Conservation (phyloP, 1,140 invertebrate species). For the Nebria ingens region DNA sequence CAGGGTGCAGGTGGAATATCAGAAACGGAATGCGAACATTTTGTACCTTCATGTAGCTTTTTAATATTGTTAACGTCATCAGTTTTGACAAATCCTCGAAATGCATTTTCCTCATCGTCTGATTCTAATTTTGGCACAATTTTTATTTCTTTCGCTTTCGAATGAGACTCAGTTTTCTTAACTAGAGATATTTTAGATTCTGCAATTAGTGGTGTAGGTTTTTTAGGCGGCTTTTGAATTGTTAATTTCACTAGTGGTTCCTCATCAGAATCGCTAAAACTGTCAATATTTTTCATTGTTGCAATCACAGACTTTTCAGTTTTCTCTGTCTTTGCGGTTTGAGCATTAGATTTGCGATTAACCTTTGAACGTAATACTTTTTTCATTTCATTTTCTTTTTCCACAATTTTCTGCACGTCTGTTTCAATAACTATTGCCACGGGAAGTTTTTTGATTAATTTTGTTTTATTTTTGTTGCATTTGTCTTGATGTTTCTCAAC, state of each 20-base stretch:
- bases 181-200: too few relatives aligned
- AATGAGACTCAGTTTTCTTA: not conserved
- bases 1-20: too few relatives aligned
- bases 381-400: constrained; percentile 24
- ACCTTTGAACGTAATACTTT: constrained; percentile 1
- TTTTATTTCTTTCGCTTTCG: constrained; percentile 21
- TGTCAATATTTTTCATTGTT: constrained; percentile 31
- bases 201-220: not conserved
- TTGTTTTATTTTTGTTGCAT: constrained; percentile 15
- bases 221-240: constrained; percentile 15
- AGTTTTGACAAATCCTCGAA: constrained; percentile 40
- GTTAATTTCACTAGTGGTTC: constrained; percentile 43
- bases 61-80: constrained; percentile 18
- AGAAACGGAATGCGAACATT: constrained; percentile 12
- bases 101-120: constrained; percentile 41
- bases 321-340: constrained; percentile 11
- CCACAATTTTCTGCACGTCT: constrained; percentile 17
- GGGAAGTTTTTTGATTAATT: constrained; percentile 18
- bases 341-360: not conserved
- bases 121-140: constrained; percentile 29
- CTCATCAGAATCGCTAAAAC: constrained; percentile 47
- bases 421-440: not conserved
- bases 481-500: constrained; percentile 23
- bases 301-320: constrained; percentile 1
- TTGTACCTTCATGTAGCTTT: constrained; percentile 13